Base-by-base conservation (phyloP, 1,140 invertebrate genomes). In the Trissolcus basalis region DNA sequence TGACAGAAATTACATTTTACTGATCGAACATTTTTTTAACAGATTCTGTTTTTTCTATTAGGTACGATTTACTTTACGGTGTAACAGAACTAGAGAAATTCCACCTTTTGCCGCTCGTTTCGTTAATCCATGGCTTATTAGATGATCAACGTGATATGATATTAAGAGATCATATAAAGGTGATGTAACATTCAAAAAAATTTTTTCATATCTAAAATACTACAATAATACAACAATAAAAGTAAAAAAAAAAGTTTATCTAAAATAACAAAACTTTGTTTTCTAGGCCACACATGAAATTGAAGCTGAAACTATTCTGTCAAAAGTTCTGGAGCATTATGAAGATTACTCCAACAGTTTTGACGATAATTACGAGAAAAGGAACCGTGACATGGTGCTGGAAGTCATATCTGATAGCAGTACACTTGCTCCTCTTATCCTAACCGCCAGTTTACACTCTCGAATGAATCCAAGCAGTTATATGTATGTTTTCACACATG, bases 11-110 rank as follows among this genome's bases (percentile, higher is more conserved):
- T 35, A 35, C 10, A 35, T 35, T 35, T 35, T 43, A 56, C 14
- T 50, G 4, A 35, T 41, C 14, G 12, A 3, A 54, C 43, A 16
- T 44, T 58, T 10, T 35, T 47, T 16, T 9, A 45, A 4, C 32
- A 47, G 32, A 56, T 43, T 16, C 41, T 16, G 12, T 15, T 63
- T 33, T 4, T 15, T 45, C 51, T 43, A n/a, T 44, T 64, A 95
- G 94, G 76, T 96, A 95, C 81, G 96, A 97, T 81, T 88, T 98
- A 47, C 89, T 98, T 88, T 94, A 96, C 77, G 97, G 97, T 16
- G 92, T 97, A 10, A 96, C 95, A 4, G 93, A 96, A 85, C 89
- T 94, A 71, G 97, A 98, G 85, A 95, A 95, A 64, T 95, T 95
- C 81, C 93, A 96, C 80, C 90, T 95, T 70, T 90, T 98, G 45